Evolutionary conservation across 2,113 vertebrate genomes (phyloP), one percentile per base, ranked within the genome.

Genomic region (Misgurnus mizolepis): DNA sequence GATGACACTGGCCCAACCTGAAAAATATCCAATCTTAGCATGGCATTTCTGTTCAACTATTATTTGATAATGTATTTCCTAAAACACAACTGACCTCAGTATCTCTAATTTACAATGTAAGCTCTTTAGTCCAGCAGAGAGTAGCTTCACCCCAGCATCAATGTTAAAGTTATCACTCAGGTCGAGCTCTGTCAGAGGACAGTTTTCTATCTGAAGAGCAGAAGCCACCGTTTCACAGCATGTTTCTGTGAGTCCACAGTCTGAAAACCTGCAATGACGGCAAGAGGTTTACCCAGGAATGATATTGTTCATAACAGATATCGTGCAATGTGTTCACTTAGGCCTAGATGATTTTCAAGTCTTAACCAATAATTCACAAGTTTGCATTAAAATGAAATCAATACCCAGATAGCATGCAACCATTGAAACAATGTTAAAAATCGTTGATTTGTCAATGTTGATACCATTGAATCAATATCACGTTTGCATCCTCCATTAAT

Each of bases 101-200:
- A 0, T 78, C 40, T 85, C 0, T 15, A 91, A 81, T 78, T 66
- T 85, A 80, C 87, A 90, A 76, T 17, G 9, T 5, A 67, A 71
- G 79, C 74, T 87, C 0, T 34, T 80, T 3, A 91, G 83, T 64
- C 87, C 90, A 6, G 15, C 39, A 60, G 12, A 88, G 4, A 92
- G 82, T 5, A 73, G 43, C 17, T 71, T 58, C 8, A 70, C 61
- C 67, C 71, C 76, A 0, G 10, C 55, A 17, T 66, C 66, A 4
- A 79, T 11, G n/a, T 86, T 81, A 65, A 89, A 84, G 15, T 87
- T 91, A 85, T 82, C 84, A 76, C 81, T 90, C 39, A 91, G 78
- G 72, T 91, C 89, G 79, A 91, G 78, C 43, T 84, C 53, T 67
- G 15, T 9, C 2, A 92, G 72, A 1, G 56, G 58, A 0, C 79